Evolutionary conservation across 92 coral and sea anemone genomes (phyloP).

Genomic region (Siderastrea radians): DNA sequence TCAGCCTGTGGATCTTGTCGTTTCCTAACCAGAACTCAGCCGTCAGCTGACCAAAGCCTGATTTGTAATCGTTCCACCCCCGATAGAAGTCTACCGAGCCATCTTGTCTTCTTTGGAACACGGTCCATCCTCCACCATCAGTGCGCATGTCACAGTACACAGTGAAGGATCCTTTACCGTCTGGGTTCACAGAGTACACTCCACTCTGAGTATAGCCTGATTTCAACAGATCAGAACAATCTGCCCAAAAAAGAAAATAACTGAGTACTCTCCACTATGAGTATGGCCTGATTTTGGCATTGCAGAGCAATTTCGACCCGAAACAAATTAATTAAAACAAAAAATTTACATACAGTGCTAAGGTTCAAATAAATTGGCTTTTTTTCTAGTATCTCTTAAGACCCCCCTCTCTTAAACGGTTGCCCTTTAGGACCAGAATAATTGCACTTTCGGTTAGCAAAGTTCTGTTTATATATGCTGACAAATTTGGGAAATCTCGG

Average conservation of each 20-base stretch:
- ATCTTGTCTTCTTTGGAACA: slow-evolving; percentile 75
- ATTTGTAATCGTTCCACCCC: slow-evolving; percentile 56
- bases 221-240: slow-evolving; percentile 29
- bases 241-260: slow-evolving; percentile 46
- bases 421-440: no score
- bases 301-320: no score
- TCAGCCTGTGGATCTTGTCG: slow-evolving; percentile 67
- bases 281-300: slow-evolving; percentile 22
- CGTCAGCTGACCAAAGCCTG: slow-evolving; percentile 66
- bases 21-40: slow-evolving; percentile 70
- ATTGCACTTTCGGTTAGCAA: no score
- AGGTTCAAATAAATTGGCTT: no score
- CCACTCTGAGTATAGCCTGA: slow-evolving; percentile 42
- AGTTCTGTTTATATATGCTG: no score
- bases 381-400: no score
- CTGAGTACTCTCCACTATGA: slow-evolving; percentile 44
- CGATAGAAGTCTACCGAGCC: slow-evolving; percentile 68
- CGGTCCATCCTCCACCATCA: slow-evolving; percentile 77
- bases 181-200: slow-evolving; percentile 54
- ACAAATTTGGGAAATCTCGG: no score
- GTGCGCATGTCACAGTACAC: slow-evolving; percentile 75
- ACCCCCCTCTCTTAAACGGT: no score
- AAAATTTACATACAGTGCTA: no score
- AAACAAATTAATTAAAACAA: no score
- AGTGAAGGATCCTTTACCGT: slow-evolving; percentile 55